Conservation (phyloP, 2,888 invertebrate genomes). For the Euplagia quadripunctaria region DNA sequence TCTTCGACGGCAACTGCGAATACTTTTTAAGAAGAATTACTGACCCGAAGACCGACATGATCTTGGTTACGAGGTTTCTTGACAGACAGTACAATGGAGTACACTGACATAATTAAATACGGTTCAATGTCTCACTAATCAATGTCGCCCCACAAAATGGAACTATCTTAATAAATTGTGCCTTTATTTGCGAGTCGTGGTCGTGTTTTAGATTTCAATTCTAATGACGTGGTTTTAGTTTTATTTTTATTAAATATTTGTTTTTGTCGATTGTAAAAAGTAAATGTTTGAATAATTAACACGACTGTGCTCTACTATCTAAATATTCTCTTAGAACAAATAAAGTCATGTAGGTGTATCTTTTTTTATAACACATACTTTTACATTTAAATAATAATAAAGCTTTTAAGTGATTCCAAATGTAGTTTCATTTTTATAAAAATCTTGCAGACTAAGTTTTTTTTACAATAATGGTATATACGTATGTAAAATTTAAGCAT, state of each 20-base stretch:
- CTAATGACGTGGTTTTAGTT: constrained; percentile 20
- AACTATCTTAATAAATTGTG: constrained; percentile 38
- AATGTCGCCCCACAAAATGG: constrained; percentile 49
- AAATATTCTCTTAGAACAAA: background rate
- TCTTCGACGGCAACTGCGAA: constrained; percentile 27
- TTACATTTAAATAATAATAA: background rate
- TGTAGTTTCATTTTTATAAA: background rate
- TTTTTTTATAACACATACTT: background rate
- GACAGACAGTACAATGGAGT: constrained; percentile 55
- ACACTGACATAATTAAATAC: constrained; percentile 60
- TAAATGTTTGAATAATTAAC: too few species aligned
- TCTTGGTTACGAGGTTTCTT: constrained; percentile 36
- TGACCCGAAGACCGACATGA: constrained; percentile 38
- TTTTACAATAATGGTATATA: background rate
- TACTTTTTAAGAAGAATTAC: constrained; percentile 30
- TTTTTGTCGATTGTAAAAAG: too few species aligned
- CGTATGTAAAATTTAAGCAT: too few species aligned
- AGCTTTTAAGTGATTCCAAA: background rate
- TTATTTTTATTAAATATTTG: constrained; percentile 11
- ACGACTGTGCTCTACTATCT: background rate
- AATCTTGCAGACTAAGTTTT: background rate
- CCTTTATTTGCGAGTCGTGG: constrained; percentile 8
- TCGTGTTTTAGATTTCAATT: constrained; percentile 19
- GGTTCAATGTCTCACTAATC: constrained; percentile 49
- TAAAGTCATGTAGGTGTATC: background rate